A percentile compares a stretch with the other conserved stretches of the same genome.
Evolutionary conservation across 2,797 vertebrate species (phyloP).

Genomic region (Poecilia picta): DNA sequence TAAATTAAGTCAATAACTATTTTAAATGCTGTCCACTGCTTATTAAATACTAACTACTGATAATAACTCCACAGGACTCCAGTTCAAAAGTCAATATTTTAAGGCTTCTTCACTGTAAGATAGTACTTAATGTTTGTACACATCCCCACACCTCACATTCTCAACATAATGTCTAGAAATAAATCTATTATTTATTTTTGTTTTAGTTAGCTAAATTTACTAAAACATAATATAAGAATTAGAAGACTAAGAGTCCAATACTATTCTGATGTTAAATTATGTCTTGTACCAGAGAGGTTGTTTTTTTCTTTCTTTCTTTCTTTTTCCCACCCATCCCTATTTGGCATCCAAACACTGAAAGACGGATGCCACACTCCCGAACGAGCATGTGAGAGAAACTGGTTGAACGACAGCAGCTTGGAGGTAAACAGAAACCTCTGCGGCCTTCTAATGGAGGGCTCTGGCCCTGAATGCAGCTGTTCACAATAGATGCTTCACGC

Average conservation of each 20-base stretch:
- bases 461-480: conserved; percentile 57
- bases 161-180: background rate
- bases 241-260: background rate
- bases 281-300: conserved; percentile 11
- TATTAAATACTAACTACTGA: background rate
- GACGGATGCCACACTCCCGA: conserved; percentile 29
- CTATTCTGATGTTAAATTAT: conserved; percentile 3
- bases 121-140: background rate
- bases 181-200: background rate
- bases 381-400: conserved; percentile 42
- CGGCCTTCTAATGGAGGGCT: conserved; percentile 58
- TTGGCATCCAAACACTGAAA: conserved; percentile 45
- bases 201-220: background rate
- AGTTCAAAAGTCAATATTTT: background rate
- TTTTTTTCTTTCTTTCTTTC: conserved; percentile 10
- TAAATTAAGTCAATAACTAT: background rate
- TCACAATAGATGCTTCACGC: conserved; percentile 74
- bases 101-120: background rate
- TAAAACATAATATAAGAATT: background rate
- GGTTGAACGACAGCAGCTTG: conserved; percentile 51
- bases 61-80: background rate
- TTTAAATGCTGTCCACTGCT: background rate
- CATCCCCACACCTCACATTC: background rate
- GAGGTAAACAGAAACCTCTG: conserved; percentile 70
- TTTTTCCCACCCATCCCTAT: conserved; percentile 27